Base-by-base conservation (phyloP, 2,113 vertebrate genomes). In the Columba livia region DNA sequence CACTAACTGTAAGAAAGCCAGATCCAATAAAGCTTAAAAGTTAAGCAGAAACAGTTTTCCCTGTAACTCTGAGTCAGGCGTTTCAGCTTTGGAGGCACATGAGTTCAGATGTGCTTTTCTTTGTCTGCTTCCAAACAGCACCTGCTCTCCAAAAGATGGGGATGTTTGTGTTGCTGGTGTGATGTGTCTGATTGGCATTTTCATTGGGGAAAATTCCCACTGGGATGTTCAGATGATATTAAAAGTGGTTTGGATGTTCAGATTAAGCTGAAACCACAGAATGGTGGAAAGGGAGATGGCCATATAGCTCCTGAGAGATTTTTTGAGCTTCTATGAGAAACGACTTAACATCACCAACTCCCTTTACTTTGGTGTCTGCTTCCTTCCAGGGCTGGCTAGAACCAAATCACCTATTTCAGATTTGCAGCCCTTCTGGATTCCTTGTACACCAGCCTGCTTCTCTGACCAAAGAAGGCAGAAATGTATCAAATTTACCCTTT, bases 291-390 rank as follows among this genome's bases (percentile, higher is more conserved):
- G n/a, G 17, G 38, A 80, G 29, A n/a, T 23, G 42, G 12, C 58
- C 64, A 18, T 3, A 12, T 64, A 77, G 32, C 8, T 69, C 38
- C 31, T 54, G 16, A 15, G 5, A 6, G 42, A 64, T 69, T 85
- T 81, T 54, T 7, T 40, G 32, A 69, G 19, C 73, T 88, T 85
- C 34, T 21, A 15, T 14, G 11, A 73, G 31, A 74, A 73, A 70
- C 0, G 1, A 38, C 21, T 51, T 20, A 34, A 17, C 0, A 0
- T 19, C 36, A 57, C 14, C 36, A 40, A 5, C 48, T 56, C 36
- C 47, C 12, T 54, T 65, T 79, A 32, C 42, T 72, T 71, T n/a
- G 34, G 15, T 44, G 11, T 36, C 57, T 74, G 10, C 66, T 42
- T 72, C 60, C 24, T 74, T 60, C n/a, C 48, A 60, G 42, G 4